Conservation (phyloP, 2,888 invertebrate species). For the Latrodectus hesperus region DNA sequence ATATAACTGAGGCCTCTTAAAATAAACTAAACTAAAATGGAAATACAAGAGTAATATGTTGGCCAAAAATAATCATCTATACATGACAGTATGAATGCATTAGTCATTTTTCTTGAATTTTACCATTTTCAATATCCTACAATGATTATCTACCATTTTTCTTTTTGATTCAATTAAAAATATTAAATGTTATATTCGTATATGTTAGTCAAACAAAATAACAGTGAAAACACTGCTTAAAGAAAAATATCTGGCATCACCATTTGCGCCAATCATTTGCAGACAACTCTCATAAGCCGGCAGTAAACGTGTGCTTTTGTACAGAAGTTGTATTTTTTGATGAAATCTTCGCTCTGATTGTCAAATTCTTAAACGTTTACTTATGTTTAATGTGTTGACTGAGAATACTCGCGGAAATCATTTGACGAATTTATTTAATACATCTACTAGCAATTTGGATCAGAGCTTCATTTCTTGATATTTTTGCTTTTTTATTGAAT, state of each 20-base stretch:
- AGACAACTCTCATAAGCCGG: slow-evolving; percentile 46
- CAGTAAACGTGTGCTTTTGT: slow-evolving; percentile 44
- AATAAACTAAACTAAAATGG: too few relatives aligned
- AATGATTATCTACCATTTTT: too few relatives aligned
- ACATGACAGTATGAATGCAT: too few relatives aligned
- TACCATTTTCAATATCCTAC: too few relatives aligned
- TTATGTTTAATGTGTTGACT: background rate
- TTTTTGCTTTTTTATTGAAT: background rate
- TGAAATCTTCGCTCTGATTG: background rate
- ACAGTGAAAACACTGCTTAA: too few relatives aligned
- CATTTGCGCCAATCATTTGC: slow-evolving; percentile 31
- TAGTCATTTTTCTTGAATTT: too few relatives aligned
- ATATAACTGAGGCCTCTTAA: too few relatives aligned
- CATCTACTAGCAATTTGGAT: background rate
- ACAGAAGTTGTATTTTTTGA: background rate
- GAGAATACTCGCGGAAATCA: background rate
- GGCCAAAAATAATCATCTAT: too few relatives aligned
- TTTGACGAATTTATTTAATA: background rate
- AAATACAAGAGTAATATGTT: too few relatives aligned
- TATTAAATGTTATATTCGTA: too few relatives aligned
- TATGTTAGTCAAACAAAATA: too few relatives aligned
- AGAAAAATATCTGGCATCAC: slow-evolving; percentile 24
- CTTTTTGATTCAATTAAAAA: too few relatives aligned
- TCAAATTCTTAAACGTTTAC: background rate
- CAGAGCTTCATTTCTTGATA: background rate